Percentiles rank a stretch among this genome's conserved stretches.
These are phyloP conservation scores for Sciurus vulgaris DNA, from an alignment of 2,797 vertebrate species.

Conservation along the genomic window DNA sequence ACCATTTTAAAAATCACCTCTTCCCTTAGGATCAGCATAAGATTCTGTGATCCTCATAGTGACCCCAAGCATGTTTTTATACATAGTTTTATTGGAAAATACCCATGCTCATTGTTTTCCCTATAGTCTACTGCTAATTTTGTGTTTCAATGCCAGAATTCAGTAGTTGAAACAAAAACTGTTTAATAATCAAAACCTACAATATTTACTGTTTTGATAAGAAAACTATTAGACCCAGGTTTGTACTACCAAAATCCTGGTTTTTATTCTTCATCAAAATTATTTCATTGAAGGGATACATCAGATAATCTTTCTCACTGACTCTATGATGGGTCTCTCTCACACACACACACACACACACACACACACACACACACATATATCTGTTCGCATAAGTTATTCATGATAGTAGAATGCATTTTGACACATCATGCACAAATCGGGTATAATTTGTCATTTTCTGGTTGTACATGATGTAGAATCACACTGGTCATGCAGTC, in stretches of 20 bases:
- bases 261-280: neutral
- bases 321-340: neutral
- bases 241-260: neutral
- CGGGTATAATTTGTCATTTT: too few relatives aligned
- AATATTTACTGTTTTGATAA: neutral
- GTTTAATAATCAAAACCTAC: neutral
- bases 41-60: neutral
- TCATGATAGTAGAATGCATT: too few relatives aligned
- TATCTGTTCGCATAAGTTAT: too few relatives aligned
- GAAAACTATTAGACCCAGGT: neutral
- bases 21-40: neutral
- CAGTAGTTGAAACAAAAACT: neutral
- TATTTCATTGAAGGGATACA: neutral
- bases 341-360: too few relatives aligned
- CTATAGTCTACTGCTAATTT: neutral
- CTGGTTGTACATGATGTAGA: too few relatives aligned
- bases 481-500: too few relatives aligned
- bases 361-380: too few relatives aligned
- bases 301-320: neutral
- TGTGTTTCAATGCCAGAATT: neutral
- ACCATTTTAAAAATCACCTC: neutral
- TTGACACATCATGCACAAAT: too few relatives aligned
- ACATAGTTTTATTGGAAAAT: neutral
- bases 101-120: neutral
- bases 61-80: neutral